Evolutionary conservation across 2,888 invertebrate species (phyloP).

Genomic region (Bruchidius siliquastri): DNA sequence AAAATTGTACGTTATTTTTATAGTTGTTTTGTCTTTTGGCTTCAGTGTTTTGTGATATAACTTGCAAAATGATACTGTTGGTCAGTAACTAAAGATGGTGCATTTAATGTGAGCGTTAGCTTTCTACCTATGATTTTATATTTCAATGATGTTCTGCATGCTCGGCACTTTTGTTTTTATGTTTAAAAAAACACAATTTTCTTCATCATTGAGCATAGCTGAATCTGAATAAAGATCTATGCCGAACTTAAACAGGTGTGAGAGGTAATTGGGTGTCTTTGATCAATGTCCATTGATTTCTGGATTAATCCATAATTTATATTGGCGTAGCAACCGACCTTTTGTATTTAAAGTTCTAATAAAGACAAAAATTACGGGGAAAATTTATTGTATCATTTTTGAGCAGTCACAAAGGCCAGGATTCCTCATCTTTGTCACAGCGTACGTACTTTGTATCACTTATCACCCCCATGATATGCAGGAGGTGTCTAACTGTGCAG

Average conservation of each 20-base stretch:
- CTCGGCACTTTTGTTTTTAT: background rate
- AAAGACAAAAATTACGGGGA: too few species aligned
- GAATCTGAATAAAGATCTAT: too few species aligned
- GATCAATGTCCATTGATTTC: background rate
- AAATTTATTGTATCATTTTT: too few species aligned
- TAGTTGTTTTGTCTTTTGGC: background rate
- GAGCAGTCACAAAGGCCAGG: too few species aligned
- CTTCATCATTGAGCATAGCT: too few species aligned
- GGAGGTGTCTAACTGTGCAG: too few species aligned
- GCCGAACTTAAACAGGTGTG: background rate
- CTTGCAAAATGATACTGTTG: background rate
- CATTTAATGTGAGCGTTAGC: background rate
- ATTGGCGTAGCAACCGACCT: too few species aligned
- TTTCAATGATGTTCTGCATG: background rate
- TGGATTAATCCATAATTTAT: too few species aligned
- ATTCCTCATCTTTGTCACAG: too few species aligned
- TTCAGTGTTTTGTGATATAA: background rate
- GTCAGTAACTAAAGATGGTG: background rate
- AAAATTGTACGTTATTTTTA: background rate
- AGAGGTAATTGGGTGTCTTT: background rate
- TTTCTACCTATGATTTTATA: background rate
- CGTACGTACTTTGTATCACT: too few species aligned
- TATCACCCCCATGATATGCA: too few species aligned
- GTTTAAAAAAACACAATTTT: background rate
- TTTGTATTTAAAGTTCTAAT: too few species aligned